Evolutionary conservation across 2,888 invertebrate species (phyloP).

Genomic region (Leptopilina myrica): DNA sequence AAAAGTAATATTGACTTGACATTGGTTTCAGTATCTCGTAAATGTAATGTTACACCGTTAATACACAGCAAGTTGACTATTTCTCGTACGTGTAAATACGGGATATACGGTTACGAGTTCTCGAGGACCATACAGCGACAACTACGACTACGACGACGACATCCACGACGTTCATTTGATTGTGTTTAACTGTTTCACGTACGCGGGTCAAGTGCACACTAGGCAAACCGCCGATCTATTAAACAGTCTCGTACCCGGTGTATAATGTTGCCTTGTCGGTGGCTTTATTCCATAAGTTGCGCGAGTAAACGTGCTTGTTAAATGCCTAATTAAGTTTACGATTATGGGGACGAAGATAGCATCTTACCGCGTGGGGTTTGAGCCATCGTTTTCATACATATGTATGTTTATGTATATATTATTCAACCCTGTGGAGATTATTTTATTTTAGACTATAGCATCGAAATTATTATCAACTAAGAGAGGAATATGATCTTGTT

Average conservation of each 20-base stretch:
- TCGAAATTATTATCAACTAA: too few relatives aligned
- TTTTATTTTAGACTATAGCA: too few relatives aligned
- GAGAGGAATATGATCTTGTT: too few relatives aligned
- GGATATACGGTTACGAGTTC: conserved; percentile 24
- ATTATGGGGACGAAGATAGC: conserved; percentile 20
- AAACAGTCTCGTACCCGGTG: conserved; percentile 31
- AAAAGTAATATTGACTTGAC: conserved; percentile 7
- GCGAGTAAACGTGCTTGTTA: conserved; percentile 36
- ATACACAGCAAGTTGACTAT: conserved; percentile 2
- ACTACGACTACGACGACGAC: background rate
- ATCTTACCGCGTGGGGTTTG: conserved; percentile 5
- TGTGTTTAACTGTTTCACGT: conserved; percentile 7
- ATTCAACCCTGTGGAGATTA: too few relatives aligned
- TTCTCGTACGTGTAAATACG: conserved; percentile 24
- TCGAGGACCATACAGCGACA: background rate
- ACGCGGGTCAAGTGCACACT: conserved; percentile 26
- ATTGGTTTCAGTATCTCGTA: conserved; percentile 21
- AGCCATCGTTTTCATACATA: conserved; percentile 4
- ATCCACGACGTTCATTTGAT: conserved; percentile 20
- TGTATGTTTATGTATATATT: too few relatives aligned
- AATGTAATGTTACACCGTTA: conserved; percentile 28
- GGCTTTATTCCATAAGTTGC: conserved; percentile 41
- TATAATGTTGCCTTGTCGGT: conserved; percentile 40
- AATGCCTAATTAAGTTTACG: conserved; percentile 41
- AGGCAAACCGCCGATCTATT: conserved; percentile 33